phyloP scores from a whole-genome alignment of 1,140 invertebrate genomes.

The Gryon sp. region DNA sequence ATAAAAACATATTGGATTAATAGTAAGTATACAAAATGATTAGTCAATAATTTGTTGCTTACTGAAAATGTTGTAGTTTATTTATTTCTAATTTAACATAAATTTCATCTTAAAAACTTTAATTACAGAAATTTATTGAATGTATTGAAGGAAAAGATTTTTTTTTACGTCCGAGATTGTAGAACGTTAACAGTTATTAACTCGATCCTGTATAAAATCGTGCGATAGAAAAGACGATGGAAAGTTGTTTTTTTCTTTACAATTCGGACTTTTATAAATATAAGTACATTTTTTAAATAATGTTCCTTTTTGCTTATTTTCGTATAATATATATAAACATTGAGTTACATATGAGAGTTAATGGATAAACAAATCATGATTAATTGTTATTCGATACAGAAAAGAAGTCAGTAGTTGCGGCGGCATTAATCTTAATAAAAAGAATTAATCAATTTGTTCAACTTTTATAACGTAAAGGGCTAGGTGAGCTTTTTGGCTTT shows the following conservation, averaged over 20 bases:
- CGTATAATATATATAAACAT: constrained; percentile 35
- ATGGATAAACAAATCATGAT: constrained; percentile 58
- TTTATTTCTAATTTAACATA: constrained; percentile 22
- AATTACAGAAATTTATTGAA: constrained; percentile 2
- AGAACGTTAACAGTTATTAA: too few species aligned
- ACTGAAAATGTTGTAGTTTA: constrained; percentile 25
- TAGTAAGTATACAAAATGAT: neutral
- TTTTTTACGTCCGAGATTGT: too few species aligned
- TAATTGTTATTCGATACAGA: constrained; percentile 65
- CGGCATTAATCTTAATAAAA: constrained; percentile 73
- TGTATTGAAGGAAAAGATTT: constrained; percentile 4
- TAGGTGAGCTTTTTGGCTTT: constrained; percentile 99
- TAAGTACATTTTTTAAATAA: constrained; percentile 30
- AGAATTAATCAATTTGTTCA: constrained; percentile 70
- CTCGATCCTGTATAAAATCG: too few species aligned
- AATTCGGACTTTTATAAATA: constrained; percentile 2
- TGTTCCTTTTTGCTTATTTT: constrained; percentile 18
- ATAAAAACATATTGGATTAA: too few species aligned
- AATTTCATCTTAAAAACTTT: constrained; percentile 3
- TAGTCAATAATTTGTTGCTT: constrained; percentile 7
- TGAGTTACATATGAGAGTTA: constrained; percentile 45
- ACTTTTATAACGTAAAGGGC: constrained; percentile 70
- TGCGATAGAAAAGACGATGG: too few species aligned
- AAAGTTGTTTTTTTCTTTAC: neutral
- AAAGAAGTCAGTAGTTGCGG: constrained; percentile 65